Evolutionary conservation across 2,888 invertebrate genomes (phyloP).

Genomic region (Pherbina coryleti): DNA sequence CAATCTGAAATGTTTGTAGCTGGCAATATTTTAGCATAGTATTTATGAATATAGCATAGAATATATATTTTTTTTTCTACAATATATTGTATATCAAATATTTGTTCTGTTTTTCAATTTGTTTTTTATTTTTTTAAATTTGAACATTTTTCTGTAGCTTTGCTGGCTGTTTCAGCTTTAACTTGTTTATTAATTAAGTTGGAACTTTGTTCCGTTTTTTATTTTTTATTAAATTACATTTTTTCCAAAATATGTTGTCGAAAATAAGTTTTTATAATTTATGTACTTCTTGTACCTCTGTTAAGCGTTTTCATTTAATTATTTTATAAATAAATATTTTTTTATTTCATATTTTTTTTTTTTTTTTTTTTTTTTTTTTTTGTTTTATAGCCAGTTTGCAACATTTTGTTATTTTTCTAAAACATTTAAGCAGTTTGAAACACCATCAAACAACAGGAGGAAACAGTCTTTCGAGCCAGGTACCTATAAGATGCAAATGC

Average conservation of each 20-base stretch:
- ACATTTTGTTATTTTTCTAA: conserved; percentile 39
- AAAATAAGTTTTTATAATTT: conserved; percentile 3
- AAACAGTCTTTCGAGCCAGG: conserved; percentile 71
- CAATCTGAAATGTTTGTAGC: conserved; percentile 7
- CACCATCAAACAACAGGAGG: conserved; percentile 70
- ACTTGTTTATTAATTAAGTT: conserved; percentile 22
- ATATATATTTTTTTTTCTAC: background rate
- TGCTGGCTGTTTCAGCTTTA: conserved; percentile 17
- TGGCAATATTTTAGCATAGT: conserved; percentile 11
- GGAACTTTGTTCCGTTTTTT: conserved; percentile 28
- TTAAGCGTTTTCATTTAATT: background rate
- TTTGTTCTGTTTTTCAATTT: conserved; percentile 5
- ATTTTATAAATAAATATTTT: conserved; percentile 26
- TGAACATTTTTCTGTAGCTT: background rate
- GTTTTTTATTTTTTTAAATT: background rate
- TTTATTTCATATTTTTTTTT: conserved; percentile 26
- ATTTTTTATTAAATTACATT: conserved; percentile 24
- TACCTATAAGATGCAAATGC: conserved; percentile 61
- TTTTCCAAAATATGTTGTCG: conserved; percentile 14
- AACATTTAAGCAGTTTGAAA: conserved; percentile 67
- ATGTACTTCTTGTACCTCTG: background rate
- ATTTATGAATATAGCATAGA: background rate
- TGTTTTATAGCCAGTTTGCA: conserved; percentile 3
- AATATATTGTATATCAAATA: background rate
- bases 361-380: background rate